Evolutionary conservation across 2,797 vertebrate genomes (phyloP), one percentile per base, ranked within the genome.

Genomic region (Loriculus beryllinus): DNA sequence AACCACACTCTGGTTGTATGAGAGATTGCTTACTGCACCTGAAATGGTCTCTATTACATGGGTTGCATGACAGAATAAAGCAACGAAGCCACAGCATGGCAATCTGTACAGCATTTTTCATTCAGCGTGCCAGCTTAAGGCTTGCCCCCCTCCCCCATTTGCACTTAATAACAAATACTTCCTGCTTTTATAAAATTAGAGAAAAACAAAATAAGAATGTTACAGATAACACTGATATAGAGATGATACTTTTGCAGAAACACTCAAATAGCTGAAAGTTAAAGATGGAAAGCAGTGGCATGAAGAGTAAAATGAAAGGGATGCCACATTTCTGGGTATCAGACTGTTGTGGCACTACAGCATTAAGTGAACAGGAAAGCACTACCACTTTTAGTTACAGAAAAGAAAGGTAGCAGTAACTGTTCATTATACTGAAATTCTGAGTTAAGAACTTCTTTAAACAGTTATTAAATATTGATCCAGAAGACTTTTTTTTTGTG

Each of bases 31-130:
- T 76, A 86, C 76, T 86, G 67, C 59, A 82, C 40, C 35, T 72
- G 81, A 93, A 96, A 92, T 57, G 22, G 49, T 80, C 56, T 75
- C 84, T 65, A 74, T 86, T 81, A 48, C 57, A 68, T 77, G 45
- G 21, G 42, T 64, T 87, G 80, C 79, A 33, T 12, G 74, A 82
- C 48, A 64, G 70, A 86, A 70, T 28, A 37, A 89, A 95, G 85
- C 57, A 94, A 74, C 52, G 19, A 74, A 23, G 45, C 57, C 93
- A 33, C 4, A 29, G 15, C 4, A 12, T 56, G 48, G 3, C 35
- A 82, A 8, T 31, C 31, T 26, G 10, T 21, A 62, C 6, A 70
- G 40, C 8, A 70, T 47, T 92, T 70, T 92, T 69, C 54, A 49
- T 79, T 29, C 12, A 54, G 28, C 9, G 5, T 13, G 5, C 37